Evolutionary conservation across 2,888 invertebrate genomes (phyloP).

Genomic region (Tethea ocularis): DNA sequence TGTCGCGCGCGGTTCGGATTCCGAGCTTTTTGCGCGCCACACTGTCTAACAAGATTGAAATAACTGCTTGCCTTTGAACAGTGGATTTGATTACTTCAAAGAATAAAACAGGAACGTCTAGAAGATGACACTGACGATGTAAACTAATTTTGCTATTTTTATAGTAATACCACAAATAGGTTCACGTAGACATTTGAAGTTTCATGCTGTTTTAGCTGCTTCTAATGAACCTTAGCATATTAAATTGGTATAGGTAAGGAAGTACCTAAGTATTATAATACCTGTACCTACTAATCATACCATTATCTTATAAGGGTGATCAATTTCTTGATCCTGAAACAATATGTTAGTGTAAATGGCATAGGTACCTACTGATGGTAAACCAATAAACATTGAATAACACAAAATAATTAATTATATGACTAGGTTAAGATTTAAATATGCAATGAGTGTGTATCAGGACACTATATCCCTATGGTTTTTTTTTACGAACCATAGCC

Average conservation of each 20-base stretch:
- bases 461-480: slow-evolving; percentile 11
- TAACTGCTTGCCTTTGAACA: slow-evolving; percentile 66
- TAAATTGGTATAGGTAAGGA: too few species aligned
- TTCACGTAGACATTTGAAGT: background rate
- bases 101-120: slow-evolving; percentile 46
- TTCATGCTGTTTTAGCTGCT: too few species aligned
- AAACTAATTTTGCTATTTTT: background rate
- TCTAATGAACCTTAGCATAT: too few species aligned
- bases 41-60: slow-evolving; percentile 75
- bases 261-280: too few species aligned
- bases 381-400: too few species aligned
- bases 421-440: too few species aligned
- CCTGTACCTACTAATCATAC: too few species aligned
- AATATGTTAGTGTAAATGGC: too few species aligned
- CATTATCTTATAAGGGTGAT: too few species aligned
- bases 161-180: background rate
- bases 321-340: background rate
- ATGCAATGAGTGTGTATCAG: background rate
- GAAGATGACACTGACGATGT: background rate
- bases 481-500: slow-evolving; percentile 24
- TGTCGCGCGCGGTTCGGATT: slow-evolving; percentile 53
- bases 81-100: slow-evolving; percentile 57
- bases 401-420: too few species aligned
- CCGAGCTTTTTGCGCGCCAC: slow-evolving; percentile 73
- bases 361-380: too few species aligned